Conservation (phyloP, 2,113 vertebrate genomes). For the Tachysurus vachellii region DNA sequence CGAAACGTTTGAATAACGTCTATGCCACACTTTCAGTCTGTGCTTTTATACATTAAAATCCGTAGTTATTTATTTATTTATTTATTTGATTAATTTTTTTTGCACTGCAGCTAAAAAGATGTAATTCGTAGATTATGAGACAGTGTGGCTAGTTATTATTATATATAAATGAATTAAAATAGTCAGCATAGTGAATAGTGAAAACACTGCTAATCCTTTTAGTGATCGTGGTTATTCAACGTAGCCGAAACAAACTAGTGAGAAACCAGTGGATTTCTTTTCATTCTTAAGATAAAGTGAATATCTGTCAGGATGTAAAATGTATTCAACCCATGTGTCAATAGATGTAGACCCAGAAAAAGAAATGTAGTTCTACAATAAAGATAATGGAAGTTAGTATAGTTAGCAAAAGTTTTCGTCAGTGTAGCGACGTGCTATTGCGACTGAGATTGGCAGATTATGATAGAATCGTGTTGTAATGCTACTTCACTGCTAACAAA, state of each 20-base stretch:
- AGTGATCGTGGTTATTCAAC: no score
- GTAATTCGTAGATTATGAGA: background rate
- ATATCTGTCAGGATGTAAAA: background rate
- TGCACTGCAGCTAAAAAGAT: background rate
- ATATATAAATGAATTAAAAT: background rate
- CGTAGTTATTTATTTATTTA: no score
- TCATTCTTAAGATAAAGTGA: background rate
- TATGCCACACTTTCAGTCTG: background rate
- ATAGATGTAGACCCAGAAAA: background rate
- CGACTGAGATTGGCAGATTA: background rate
- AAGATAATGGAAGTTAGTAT: background rate
- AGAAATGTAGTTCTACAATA: background rate
- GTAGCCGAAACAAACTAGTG: background rate
- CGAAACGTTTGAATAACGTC: no score
- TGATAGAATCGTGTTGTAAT: no score
- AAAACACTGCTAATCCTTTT: background rate
- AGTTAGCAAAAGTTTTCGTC: background rate
- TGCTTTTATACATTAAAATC: background rate
- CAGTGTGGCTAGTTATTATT: background rate
- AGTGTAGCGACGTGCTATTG: background rate
- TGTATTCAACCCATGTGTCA: background rate
- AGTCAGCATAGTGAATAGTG: background rate
- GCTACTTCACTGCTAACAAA: background rate
- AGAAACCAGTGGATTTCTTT: background rate
- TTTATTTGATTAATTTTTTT: no score